Percentiles rank a stretch among this genome's conserved stretches.
These are phyloP conservation scores for Teleogryllus occipitalis DNA, from an alignment of 1,140 invertebrate species.

Conservation along the genomic window DNA sequence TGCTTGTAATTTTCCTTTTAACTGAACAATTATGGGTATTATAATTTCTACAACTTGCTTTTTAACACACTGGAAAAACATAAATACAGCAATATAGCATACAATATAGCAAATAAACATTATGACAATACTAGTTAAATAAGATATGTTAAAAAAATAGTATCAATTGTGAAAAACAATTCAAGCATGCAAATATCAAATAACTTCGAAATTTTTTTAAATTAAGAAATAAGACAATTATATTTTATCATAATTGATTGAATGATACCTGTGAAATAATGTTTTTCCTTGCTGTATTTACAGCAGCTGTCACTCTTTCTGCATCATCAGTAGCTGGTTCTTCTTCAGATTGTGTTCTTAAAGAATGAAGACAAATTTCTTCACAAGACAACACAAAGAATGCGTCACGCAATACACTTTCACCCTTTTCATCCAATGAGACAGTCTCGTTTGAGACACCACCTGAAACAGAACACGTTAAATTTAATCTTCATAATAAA, in stretches of 20 bases:
- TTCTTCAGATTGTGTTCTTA: not conserved
- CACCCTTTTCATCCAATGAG: not conserved
- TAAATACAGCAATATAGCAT: not conserved
- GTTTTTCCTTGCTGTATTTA: not conserved
- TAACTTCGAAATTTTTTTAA: too few relatives aligned
- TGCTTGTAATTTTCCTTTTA: constrained; percentile 38
- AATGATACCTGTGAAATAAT: constrained; percentile 1
- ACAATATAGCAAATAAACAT: not conserved
- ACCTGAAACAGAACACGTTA: not conserved
- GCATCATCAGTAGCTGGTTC: not conserved
- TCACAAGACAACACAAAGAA: not conserved
- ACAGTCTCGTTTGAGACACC: not conserved
- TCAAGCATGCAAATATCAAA: not conserved
- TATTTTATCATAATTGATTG: not conserved
- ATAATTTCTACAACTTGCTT: constrained; percentile 43
- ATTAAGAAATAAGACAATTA: not conserved
- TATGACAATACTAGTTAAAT: not conserved
- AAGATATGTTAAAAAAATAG: not conserved
- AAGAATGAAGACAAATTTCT: not conserved
- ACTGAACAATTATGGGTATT: constrained; percentile 39
- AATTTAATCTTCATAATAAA: too few relatives aligned
- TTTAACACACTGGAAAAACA: constrained; percentile 30
- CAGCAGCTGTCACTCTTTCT: not conserved
- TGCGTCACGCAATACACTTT: not conserved
- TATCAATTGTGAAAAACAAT: not conserved